Evolutionary conservation across 1,140 invertebrate genomes (phyloP).

Genomic region (Harpegnathos saltator): DNA sequence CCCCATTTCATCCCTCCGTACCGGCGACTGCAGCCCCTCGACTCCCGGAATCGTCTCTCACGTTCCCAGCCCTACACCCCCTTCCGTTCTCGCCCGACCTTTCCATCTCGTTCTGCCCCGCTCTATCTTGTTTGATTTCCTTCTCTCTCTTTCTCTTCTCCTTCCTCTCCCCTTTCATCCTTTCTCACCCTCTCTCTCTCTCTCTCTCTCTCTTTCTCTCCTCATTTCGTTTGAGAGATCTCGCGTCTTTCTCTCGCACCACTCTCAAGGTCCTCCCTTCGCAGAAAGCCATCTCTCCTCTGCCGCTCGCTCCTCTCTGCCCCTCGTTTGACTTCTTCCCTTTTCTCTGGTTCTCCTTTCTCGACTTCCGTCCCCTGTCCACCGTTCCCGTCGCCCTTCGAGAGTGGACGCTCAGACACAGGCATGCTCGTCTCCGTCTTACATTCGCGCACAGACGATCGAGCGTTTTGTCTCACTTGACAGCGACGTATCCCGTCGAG

Average conservation of each 20-base stretch:
- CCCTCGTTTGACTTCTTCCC: constrained; percentile 22
- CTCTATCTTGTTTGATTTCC: constrained; percentile 17
- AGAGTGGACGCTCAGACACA: constrained; percentile 57
- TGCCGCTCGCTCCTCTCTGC: constrained; percentile 18
- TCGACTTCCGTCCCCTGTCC: neutral
- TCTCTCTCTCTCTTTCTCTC: neutral
- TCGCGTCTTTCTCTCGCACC: constrained; percentile 5
- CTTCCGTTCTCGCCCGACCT: constrained; percentile 7
- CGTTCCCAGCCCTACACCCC: constrained; percentile 22
- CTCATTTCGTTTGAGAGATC: neutral
- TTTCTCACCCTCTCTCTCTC: constrained; percentile 10
- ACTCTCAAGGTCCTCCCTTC: constrained; percentile 28
- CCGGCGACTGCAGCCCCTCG: constrained; percentile 58
- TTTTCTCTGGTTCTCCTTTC: constrained; percentile 11
- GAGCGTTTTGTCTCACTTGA: constrained; percentile 57
- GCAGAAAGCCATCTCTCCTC: neutral
- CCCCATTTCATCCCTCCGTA: constrained; percentile 74
- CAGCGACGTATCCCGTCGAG: constrained; percentile 56
- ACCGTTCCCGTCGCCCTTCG: constrained; percentile 6
- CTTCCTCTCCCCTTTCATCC: constrained; percentile 16
- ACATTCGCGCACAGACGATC: constrained; percentile 35
- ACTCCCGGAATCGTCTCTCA: constrained; percentile 50
- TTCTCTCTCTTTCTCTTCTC: constrained; percentile 38
- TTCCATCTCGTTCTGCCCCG: constrained; percentile 22
- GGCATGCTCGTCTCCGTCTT: constrained; percentile 19